Evolutionary conservation across 2,113 vertebrate genomes (phyloP).

Genomic region (Taxidea taxus): DNA sequence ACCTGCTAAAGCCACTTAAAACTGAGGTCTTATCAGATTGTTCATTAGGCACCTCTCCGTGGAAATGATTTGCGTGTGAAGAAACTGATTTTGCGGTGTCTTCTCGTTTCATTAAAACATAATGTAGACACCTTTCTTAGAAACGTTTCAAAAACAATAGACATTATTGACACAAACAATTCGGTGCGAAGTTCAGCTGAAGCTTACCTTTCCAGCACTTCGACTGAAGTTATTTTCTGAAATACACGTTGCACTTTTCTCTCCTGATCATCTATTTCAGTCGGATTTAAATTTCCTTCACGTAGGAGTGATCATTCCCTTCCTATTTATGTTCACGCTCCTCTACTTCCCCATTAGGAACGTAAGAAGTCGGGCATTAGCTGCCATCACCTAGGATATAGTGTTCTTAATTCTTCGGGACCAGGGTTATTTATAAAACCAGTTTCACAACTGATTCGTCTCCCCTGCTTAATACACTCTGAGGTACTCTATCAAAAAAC

Average conservation of each 20-base stretch:
- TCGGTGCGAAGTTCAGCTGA: conserved; percentile 4
- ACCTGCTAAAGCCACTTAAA: not conserved
- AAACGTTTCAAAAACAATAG: not conserved
- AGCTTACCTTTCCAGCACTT: not conserved
- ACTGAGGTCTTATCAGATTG: not conserved
- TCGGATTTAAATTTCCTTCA: not conserved
- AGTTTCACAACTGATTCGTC: not conserved
- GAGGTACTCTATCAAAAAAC: not conserved
- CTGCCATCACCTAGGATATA: not conserved
- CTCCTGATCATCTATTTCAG: not conserved
- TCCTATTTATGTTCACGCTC: not conserved
- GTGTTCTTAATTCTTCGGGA: not conserved
- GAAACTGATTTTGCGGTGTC: not conserved
- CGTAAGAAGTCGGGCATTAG: not conserved
- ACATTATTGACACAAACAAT: conserved; percentile 21
- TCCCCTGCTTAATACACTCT: conserved; percentile 26
- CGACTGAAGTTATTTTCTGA: not conserved
- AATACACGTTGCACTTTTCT: not conserved
- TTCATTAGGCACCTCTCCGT: not conserved
- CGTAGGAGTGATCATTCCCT: not conserved
- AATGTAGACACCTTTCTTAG: not conserved
- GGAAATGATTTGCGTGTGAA: conserved; percentile 10
- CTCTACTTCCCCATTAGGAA: not conserved
- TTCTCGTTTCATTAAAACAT: not conserved
- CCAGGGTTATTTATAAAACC: not conserved